Evolutionary conservation across 2,888 invertebrate species (phyloP), one percentile per base, ranked within the genome.

Genomic region (Drosophila colorata): DNA sequence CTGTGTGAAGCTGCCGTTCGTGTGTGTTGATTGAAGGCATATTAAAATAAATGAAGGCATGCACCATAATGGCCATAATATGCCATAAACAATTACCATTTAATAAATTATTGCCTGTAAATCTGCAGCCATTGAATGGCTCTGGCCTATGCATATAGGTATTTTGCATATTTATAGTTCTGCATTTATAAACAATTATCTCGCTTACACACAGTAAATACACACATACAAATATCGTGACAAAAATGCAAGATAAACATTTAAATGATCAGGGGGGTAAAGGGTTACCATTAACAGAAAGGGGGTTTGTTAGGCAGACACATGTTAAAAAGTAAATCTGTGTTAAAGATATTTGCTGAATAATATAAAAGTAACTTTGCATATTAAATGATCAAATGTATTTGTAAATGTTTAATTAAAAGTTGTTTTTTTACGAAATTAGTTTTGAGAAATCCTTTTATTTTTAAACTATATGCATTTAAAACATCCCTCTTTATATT

Each of bases 1-100:
- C 14, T 37, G 47, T 52, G 59, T 46, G 57, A 23, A 4, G 18
- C 31, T 31, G 13, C 9, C n/a, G 16, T 48, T 13, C 28, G 47
- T 55, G 38, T 58, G 60, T 75, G 65, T 72, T 79, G 73, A 73
- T 79, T 69, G 70, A 66, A 66, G 66, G 60, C 68, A 80, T 74
- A 80, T 83, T 80, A 74, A 78, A 80, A 81, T 80, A 83, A 83
- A 80, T 81, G 80, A 61, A 69, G 47, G 66, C 53, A 28, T 35
- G 40, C 57, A 35, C 65, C 69, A 67, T 80, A 78, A 78, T 72
- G 69, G 63, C 65, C 60, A 69, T 72, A 69, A 78, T 68, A 67
- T 74, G 80, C 78, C 83, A 81, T 80, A 83, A 81, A 80, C 83
- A 81, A 83, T 83, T 72, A 73, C 74, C 59, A 60, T 83, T 78